Conservation (phyloP, 2,797 vertebrate species). For the Scolopax rusticola region DNA sequence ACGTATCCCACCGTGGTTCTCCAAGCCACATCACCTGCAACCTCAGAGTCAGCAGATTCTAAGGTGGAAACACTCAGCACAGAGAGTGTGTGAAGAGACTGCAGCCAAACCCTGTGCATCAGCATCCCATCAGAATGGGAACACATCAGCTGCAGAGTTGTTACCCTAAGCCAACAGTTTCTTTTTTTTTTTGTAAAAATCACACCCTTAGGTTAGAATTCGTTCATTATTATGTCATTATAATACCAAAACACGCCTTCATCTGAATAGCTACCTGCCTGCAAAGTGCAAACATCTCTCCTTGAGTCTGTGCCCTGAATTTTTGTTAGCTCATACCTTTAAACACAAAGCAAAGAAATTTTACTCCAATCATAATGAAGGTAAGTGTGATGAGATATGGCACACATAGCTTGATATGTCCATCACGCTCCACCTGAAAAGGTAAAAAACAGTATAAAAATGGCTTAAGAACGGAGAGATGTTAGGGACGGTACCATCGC, state of each 20-base stretch:
- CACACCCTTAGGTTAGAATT: neutral
- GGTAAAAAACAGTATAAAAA: neutral
- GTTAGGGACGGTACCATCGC: neutral
- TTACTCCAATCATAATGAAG: neutral
- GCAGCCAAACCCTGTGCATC: neutral
- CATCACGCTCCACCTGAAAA: neutral
- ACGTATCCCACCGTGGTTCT: neutral
- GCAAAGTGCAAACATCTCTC: neutral
- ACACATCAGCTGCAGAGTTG: neutral
- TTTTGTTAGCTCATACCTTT: neutral
- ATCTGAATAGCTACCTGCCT: neutral
- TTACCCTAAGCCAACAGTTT: neutral
- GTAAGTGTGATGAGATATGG: neutral
- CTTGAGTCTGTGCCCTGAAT: neutral
- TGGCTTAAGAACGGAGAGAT: neutral
- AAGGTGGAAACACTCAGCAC: neutral
- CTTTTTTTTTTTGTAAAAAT: neutral
- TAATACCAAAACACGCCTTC: neutral
- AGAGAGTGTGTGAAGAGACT: neutral
- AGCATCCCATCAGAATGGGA: neutral
- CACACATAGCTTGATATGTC: too few relatives aligned
- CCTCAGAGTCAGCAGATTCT: neutral
- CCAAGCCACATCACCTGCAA: neutral
- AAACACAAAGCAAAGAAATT: neutral
- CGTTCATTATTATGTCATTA: neutral